Base-by-base conservation (phyloP, 2,888 invertebrate species). In the Epistrophella euchroma region DNA sequence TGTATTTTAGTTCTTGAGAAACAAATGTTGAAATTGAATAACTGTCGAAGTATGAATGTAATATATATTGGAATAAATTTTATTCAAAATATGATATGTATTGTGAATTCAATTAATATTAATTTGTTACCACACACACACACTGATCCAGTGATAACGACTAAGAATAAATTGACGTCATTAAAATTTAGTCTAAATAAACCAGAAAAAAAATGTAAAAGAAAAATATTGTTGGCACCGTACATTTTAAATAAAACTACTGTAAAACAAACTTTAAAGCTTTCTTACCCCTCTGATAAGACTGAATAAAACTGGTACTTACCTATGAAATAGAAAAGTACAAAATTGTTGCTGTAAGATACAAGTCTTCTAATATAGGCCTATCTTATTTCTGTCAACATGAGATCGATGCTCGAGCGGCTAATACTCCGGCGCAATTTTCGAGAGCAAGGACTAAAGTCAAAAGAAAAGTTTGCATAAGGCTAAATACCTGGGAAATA, bases 11-110 rank as follows among this genome's bases (percentile, higher is more conserved):
- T 82, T 82, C 71, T 76, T 70, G 87, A 80, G 79, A 87, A 88
- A 82, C 58, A 87, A 88, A 87, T 89, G 89, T 89, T 88, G 88
- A 88, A 88, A 89, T 89, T 89, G 88, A 88, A 89, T 88, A 88
- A 88, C 88, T 89, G 88, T 89, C 89, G 84, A 88, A 89, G 89
- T 88, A 89, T 89, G 89, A 89, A 88, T 89, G 89, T 88, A 89
- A 88, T 86, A 86, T 86, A 86, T 86, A 86, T 88, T 88, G 82
- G 88, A 89, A 89, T 88, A 89, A 84, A 88, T 79, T 82, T 88
- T 88, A 85, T 85, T 88, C 84, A 75, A 87, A 88, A 79, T 82
- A 87, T 84, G 87, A 85, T 73, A 80, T 77, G 73, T 73, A 80
- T 72, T 73, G 82, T 78, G 78, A 73, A 62, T 73, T 83, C 68